Evolutionary conservation across 92 coral and sea anemone genomes (phyloP).

Genomic region (Zoanthus solanderi): DNA sequence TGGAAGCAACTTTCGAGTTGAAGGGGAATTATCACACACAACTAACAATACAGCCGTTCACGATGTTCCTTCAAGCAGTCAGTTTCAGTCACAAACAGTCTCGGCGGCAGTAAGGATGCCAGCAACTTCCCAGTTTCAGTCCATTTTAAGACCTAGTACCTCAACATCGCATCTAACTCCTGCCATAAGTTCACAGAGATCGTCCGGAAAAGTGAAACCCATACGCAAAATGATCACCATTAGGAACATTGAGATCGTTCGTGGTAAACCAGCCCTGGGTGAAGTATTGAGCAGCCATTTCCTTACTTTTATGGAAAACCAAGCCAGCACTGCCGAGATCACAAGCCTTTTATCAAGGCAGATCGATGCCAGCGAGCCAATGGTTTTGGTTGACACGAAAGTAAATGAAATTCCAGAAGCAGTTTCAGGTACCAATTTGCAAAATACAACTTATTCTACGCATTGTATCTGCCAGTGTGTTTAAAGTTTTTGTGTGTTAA

Average conservation of each 20-base stretch:
- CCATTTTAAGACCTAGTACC: background rate
- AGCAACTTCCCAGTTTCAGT: background rate
- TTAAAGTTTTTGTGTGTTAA: background rate
- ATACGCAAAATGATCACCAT: background rate
- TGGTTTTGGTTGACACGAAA: constrained; percentile 24
- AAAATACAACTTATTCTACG: background rate
- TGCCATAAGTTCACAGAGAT: background rate
- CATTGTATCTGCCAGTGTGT: background rate
- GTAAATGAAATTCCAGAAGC: constrained; percentile 4
- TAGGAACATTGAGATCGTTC: background rate
- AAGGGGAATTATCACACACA: constrained; percentile 2
- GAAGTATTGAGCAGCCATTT: background rate
- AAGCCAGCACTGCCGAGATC: background rate
- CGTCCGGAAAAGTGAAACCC: background rate
- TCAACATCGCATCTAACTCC: background rate
- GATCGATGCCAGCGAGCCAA: constrained; percentile 19
- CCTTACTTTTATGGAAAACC: background rate
- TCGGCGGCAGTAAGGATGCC: background rate
- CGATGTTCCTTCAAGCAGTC: constrained; percentile 3
- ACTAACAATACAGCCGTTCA: background rate
- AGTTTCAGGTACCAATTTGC: background rate
- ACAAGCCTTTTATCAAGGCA: background rate
- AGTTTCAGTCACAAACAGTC: background rate
- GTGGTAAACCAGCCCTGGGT: background rate
- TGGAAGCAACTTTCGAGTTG: constrained; percentile 8